Percentiles rank a stretch among this genome's conserved stretches.
Conservation (phyloP, 2,113 vertebrate genomes). For the Protobothrops mucrosquamatus region DNA sequence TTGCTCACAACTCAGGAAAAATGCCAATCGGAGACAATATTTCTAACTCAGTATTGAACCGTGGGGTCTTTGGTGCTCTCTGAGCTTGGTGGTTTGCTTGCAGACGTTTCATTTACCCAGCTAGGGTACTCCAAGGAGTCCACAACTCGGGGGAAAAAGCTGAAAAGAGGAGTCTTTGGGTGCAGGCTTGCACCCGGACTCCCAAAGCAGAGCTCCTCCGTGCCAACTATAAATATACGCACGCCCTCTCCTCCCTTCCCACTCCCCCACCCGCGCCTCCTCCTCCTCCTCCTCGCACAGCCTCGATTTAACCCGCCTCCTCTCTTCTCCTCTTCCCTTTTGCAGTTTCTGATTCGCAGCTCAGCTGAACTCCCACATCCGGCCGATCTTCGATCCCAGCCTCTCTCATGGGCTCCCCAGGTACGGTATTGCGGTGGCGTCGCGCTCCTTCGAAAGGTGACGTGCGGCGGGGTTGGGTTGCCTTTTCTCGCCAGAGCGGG, state of each 20-base stretch:
- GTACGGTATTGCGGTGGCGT: background rate
- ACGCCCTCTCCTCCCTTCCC: background rate
- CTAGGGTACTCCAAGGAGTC: background rate
- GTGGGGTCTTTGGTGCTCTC: background rate
- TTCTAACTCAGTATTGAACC: background rate
- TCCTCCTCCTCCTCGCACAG: background rate
- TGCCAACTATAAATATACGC: background rate
- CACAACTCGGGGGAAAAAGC: too few species aligned
- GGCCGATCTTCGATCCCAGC: background rate
- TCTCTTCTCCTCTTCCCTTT: background rate
- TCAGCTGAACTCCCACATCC: slow-evolving; percentile 15
- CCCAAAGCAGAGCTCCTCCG: background rate
- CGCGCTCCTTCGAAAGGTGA: background rate
- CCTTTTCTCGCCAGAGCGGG: background rate
- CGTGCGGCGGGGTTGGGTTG: background rate
- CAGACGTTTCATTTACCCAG: background rate
- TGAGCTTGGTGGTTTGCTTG: background rate
- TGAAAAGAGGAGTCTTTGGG: too few species aligned
- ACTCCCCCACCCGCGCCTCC: background rate
- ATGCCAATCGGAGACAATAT: background rate
- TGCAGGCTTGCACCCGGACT: background rate
- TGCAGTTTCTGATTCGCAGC: slow-evolving; percentile 22
- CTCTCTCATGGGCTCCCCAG: slow-evolving; percentile 34
- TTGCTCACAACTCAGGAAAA: background rate
- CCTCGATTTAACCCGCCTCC: slow-evolving; percentile 12